Conservation (phyloP, 2,888 invertebrate genomes). For the Notocelia uddmanniana region DNA sequence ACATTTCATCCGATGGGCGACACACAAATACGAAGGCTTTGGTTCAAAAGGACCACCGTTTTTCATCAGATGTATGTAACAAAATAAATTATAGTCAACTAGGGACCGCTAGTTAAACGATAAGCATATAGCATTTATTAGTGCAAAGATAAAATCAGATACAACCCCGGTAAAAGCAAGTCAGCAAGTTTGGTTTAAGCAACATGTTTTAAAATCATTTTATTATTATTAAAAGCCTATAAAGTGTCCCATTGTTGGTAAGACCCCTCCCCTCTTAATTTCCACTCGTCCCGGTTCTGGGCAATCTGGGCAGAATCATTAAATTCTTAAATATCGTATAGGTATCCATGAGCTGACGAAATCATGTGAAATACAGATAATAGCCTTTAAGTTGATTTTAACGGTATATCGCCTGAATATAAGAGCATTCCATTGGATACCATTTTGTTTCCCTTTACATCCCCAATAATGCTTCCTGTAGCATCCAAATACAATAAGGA, state of each 20-base stretch:
- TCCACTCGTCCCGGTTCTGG: too few relatives aligned
- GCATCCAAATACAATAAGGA: constrained; percentile 24
- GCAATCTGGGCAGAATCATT: too few relatives aligned
- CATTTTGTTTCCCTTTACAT: neutral
- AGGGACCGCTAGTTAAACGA: constrained; percentile 10
- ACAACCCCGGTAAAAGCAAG: constrained; percentile 22
- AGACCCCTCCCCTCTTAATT: too few relatives aligned
- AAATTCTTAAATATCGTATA: constrained; percentile 19
- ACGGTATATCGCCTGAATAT: constrained; percentile 12
- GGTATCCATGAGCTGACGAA: constrained; percentile 12
- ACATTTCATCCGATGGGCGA: constrained; percentile 16
- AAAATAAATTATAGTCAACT: constrained; percentile 1
- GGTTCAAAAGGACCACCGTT: neutral
- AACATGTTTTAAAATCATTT: constrained; percentile 19
- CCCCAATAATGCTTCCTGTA: constrained; percentile 1
- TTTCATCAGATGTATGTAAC: neutral
- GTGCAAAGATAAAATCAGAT: constrained; percentile 19
- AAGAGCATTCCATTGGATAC: neutral
- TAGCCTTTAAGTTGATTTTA: neutral
- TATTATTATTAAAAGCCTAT: too few relatives aligned
- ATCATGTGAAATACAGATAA: constrained; percentile 28
- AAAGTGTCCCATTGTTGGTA: too few relatives aligned
- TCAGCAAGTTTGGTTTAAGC: neutral
- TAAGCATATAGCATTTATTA: constrained; percentile 13
- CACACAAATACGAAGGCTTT: constrained; percentile 14